Conservation (phyloP, 2,797 vertebrate genomes). For the Chelmon rostratus region DNA sequence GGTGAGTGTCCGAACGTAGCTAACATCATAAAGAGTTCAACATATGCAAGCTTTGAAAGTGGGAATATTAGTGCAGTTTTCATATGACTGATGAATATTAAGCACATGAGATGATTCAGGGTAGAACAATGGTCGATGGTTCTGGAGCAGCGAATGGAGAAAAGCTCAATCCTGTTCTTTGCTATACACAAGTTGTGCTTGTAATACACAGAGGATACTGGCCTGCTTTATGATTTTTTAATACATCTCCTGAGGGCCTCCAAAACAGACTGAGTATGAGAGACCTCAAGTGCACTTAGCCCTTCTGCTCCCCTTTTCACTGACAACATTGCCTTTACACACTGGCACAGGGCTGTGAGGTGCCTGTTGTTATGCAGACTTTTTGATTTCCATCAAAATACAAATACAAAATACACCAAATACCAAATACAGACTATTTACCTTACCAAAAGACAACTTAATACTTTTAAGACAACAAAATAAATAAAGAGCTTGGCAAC, state of each 20-base stretch:
- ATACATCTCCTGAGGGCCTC: conserved; percentile 6
- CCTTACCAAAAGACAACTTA: too few relatives aligned
- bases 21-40: rapidly evolving
- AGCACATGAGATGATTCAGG: background rate
- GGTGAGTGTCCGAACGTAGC: background rate
- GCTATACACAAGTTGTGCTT: conserved; percentile 6
- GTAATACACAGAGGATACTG: background rate
- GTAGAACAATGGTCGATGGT: background rate
- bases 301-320: background rate
- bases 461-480: background rate
- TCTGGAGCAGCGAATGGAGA: background rate
- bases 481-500: background rate
- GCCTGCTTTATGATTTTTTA: conserved; percentile 19
- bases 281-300: conserved; percentile 27
- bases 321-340: background rate
- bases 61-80: background rate
- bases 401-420: too few relatives aligned
- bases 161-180: conserved; percentile 14
- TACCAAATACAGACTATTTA: too few relatives aligned
- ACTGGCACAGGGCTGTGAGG: background rate
- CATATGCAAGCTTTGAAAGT: background rate
- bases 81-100: background rate
- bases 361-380: background rate
- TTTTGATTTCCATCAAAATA: too few relatives aligned
- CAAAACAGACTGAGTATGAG: conserved; percentile 15